These are phyloP conservation scores for Antheraea assamensis DNA, from an alignment of 2,888 invertebrate genomes.

Conservation along the genomic window DNA sequence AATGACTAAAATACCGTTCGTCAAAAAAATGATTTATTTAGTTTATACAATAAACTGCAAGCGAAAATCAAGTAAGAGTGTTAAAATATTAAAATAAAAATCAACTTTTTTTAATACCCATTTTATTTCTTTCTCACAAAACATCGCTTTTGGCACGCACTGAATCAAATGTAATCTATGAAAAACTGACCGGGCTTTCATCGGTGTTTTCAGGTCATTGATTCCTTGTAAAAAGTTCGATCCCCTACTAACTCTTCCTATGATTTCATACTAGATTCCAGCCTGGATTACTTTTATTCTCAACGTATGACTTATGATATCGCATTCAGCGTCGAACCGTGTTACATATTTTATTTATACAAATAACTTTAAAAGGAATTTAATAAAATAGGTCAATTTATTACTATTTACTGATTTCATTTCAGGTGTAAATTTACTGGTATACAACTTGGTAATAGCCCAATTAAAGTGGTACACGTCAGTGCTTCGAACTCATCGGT, in stretches of 20 bases:
- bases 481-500: too few species aligned
- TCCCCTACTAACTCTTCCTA: constrained; percentile 6
- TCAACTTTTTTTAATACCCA: neutral
- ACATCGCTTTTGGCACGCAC: constrained; percentile 41
- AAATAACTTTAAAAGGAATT: neutral
- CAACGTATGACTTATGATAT: neutral
- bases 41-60: neutral
- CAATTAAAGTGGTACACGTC: neutral
- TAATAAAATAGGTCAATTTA: neutral
- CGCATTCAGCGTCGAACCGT: neutral
- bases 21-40: too few species aligned
- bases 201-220: constrained; percentile 54
- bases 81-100: constrained; percentile 1
- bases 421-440: neutral
- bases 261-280: constrained; percentile 1
- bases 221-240: constrained; percentile 33
- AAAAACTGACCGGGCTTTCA: constrained; percentile 45
- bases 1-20: too few species aligned
- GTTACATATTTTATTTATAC: neutral
- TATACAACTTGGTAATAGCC: neutral
- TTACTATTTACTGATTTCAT: neutral
- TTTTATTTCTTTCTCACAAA: constrained; percentile 14
- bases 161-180: constrained; percentile 49
- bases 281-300: constrained; percentile 1
- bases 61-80: neutral